These are phyloP conservation scores for Anguilla japonica DNA, from an alignment of 2,113 vertebrate species.

Conservation along the genomic window DNA sequence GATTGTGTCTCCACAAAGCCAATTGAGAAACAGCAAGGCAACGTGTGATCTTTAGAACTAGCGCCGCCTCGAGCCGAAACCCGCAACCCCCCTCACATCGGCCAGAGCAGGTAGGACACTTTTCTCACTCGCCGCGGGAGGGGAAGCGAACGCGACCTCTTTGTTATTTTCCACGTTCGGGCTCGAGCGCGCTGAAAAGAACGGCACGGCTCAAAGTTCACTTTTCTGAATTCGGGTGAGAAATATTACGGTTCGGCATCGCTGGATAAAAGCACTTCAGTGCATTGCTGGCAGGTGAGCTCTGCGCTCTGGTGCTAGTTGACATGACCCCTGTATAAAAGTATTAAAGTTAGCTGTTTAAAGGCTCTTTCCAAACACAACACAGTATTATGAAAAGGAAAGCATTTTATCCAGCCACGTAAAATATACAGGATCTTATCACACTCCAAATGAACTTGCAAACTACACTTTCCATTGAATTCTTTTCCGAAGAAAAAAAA, in stretches of 20 bases:
- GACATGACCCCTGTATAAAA: background rate
- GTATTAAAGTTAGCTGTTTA: background rate
- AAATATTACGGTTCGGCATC: background rate
- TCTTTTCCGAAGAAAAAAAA: slow-evolving; percentile 2
- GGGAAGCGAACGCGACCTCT: background rate
- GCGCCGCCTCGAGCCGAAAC: background rate
- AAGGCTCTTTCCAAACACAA: background rate
- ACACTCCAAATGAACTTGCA: background rate
- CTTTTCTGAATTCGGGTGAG: background rate
- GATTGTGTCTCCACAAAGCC: background rate
- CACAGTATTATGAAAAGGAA: background rate
- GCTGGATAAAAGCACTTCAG: background rate
- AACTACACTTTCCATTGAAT: background rate
- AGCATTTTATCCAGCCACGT: background rate
- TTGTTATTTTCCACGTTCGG: background rate
- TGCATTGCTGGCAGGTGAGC: background rate
- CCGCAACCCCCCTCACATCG: background rate
- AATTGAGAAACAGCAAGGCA: slow-evolving; percentile 5
- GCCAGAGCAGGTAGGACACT: background rate
- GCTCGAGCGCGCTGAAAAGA: background rate
- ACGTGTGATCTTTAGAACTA: background rate
- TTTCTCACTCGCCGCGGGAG: background rate
- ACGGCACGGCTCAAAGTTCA: background rate
- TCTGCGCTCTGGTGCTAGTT: background rate
- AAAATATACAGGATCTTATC: background rate